Percentiles rank a stretch among this genome's conserved stretches.
Evolutionary conservation across 2,888 invertebrate species (phyloP).

Genomic region (Boloria selene): DNA sequence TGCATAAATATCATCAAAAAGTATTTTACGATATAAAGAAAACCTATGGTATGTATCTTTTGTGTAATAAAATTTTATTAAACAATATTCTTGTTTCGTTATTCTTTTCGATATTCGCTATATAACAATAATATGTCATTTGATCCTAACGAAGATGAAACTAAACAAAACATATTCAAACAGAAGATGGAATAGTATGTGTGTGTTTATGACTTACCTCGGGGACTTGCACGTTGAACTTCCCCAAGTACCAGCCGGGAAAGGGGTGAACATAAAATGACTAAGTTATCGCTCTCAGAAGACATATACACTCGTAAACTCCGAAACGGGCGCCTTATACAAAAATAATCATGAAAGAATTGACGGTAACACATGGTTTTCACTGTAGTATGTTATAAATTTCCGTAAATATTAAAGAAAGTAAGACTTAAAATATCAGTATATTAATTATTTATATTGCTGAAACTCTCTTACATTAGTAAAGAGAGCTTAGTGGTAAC

Average conservation of each 20-base stretch:
- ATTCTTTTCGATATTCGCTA: conserved; percentile 11
- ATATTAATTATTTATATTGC: too few relatives aligned
- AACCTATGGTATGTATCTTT: neutral
- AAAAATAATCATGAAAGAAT: conserved; percentile 77
- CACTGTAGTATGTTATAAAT: conserved; percentile 42
- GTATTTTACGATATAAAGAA: neutral
- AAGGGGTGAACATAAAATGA: conserved; percentile 78
- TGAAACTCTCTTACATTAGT: too few relatives aligned
- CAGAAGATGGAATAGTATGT: conserved; percentile 71
- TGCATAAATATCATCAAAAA: neutral
- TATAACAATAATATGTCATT: conserved; percentile 18
- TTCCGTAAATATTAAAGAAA: conserved; percentile 10
- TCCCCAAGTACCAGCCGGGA: conserved; percentile 67
- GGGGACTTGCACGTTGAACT: conserved; percentile 72
- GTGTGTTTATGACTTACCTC: conserved; percentile 72
- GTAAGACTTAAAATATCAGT: neutral
- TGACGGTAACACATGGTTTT: conserved; percentile 50
- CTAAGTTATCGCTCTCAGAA: conserved; percentile 80
- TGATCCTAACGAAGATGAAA: conserved; percentile 30
- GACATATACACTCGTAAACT: conserved; percentile 78
- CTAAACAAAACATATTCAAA: conserved; percentile 62
- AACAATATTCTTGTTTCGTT: conserved; percentile 2
- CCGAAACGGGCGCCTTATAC: conserved; percentile 71
- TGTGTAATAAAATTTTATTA: conserved; percentile 13
- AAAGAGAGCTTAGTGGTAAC: too few relatives aligned